These are phyloP conservation scores for Phacellophora camtschatica DNA, from an alignment of 30 jellyfish, hydroid and myxozoan species.

Conservation along the genomic window DNA sequence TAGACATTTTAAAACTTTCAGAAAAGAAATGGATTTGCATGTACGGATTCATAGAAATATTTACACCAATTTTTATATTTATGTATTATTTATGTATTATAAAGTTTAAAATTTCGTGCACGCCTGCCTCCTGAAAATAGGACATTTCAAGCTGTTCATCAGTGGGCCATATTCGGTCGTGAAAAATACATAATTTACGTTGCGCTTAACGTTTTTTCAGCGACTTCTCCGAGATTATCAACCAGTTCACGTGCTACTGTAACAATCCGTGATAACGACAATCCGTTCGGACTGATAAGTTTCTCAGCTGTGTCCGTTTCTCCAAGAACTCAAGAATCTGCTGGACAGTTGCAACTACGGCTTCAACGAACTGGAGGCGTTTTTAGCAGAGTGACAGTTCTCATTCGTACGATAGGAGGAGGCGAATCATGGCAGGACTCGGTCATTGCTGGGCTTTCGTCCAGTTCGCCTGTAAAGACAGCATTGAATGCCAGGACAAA, in stretches of 20 bases:
- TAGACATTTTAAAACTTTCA: too few relatives aligned
- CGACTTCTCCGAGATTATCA: slow-evolving; percentile 51
- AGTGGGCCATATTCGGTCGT: too few relatives aligned
- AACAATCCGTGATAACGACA: slow-evolving; percentile 86
- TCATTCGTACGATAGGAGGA: slow-evolving; percentile 84
- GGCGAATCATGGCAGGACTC: slow-evolving; percentile 91
- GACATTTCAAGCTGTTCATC: too few relatives aligned
- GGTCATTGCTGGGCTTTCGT: slow-evolving; percentile 31
- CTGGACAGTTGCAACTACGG: slow-evolving; percentile 33
- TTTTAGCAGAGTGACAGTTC: slow-evolving; percentile 76
- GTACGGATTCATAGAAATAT: too few relatives aligned
- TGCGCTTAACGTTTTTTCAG: too few relatives aligned
- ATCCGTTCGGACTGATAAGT: slow-evolving; percentile 87
- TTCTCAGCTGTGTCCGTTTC: slow-evolving; percentile 42
- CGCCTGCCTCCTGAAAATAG: too few relatives aligned
- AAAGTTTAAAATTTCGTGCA: too few relatives aligned
- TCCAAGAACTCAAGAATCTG: slow-evolving; percentile 54
- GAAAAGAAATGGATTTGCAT: too few relatives aligned
- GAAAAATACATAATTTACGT: too few relatives aligned
- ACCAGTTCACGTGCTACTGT: slow-evolving; percentile 38
- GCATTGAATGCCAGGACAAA: slow-evolving; percentile 49
- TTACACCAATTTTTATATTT: too few relatives aligned
- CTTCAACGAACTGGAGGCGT: slow-evolving; percentile 82
- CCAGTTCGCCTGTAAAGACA: slow-evolving; percentile 30
- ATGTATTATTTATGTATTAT: too few relatives aligned